A percentile compares a stretch with the other conserved stretches of the same genome.
These are phyloP conservation scores for Luehdorfia chinensis DNA, from an alignment of 1,140 invertebrate genomes.

Conservation along the genomic window DNA sequence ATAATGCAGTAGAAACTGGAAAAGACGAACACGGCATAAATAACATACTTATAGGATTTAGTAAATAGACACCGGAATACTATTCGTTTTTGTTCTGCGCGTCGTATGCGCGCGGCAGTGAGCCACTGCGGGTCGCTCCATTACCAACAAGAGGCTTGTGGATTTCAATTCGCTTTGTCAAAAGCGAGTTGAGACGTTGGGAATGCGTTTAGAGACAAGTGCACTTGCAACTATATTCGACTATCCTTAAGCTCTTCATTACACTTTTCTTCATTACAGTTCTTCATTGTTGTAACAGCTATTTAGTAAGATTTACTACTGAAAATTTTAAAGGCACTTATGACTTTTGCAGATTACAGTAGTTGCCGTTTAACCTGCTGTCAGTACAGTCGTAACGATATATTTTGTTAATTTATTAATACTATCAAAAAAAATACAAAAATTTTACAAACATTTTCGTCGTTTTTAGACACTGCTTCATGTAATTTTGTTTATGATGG, in stretches of 20 bases:
- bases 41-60: conserved; percentile 13
- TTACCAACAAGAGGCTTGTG: conserved; percentile 42
- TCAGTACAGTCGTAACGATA: too few relatives aligned
- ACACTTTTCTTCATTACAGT: too few relatives aligned
- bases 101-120: conserved; percentile 12
- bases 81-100: conserved; percentile 6
- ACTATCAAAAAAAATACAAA: too few relatives aligned
- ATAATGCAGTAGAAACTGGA: conserved; percentile 1
- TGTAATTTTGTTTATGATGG: too few relatives aligned
- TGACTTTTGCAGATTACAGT: too few relatives aligned
- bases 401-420: too few relatives aligned
- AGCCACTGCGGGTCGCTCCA: conserved; percentile 37
- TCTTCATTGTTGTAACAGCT: conserved; percentile 11
- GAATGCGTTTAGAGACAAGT: conserved; percentile 44
- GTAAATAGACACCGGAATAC: conserved; percentile 1
- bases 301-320: too few relatives aligned
- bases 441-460: too few relatives aligned
- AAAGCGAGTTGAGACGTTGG: conserved; percentile 33
- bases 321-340: too few relatives aligned
- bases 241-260: neutral
- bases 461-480: too few relatives aligned
- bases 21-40: neutral
- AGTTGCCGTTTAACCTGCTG: too few relatives aligned
- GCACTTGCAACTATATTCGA: conserved; percentile 27
- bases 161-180: conserved; percentile 49